Percentiles rank a stretch among this genome's conserved stretches.
Conservation (phyloP, 23 tunicate genomes). For the Corella eumyota region DNA sequence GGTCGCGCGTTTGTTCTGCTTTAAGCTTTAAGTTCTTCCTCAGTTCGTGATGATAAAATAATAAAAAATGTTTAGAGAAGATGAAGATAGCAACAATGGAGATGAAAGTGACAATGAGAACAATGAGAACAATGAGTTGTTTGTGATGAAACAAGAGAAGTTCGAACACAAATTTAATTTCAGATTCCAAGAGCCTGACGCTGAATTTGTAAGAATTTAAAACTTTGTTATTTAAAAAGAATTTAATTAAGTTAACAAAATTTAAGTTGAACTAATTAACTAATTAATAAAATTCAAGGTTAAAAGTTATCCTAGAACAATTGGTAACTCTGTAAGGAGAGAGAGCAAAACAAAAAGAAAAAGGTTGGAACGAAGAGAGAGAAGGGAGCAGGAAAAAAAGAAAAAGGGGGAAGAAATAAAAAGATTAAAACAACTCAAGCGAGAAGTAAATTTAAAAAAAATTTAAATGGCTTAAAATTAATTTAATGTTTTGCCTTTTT, state of each 20-base stretch:
- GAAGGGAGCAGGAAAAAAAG: slow-evolving; percentile 47
- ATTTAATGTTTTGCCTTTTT: too few species aligned
- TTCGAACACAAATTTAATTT: slow-evolving; percentile 71
- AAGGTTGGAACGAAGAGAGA: slow-evolving; percentile 25
- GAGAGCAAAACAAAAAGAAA: slow-evolving; percentile 46
- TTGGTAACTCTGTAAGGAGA: slow-evolving; percentile 55
- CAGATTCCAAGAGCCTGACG: slow-evolving; percentile 62
- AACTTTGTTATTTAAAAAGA: too few species aligned
- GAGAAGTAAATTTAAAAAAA: slow-evolving; percentile 57
- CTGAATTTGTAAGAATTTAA: slow-evolving; percentile 67
- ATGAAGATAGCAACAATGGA: too few species aligned
- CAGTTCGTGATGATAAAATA: too few species aligned
- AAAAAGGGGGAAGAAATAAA: slow-evolving; percentile 74
- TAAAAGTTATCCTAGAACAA: slow-evolving; percentile 71
- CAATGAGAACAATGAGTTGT: slow-evolving; percentile 40
- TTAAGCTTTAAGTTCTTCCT: too few species aligned
- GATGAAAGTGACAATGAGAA: slow-evolving; percentile 7
- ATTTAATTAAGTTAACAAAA: too few species aligned
- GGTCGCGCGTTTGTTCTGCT: too few species aligned
- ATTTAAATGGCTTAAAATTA: too few species aligned
- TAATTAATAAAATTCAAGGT: too few species aligned
- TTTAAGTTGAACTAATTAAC: too few species aligned
- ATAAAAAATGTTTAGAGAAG: too few species aligned
- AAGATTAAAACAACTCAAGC: slow-evolving; percentile 46
- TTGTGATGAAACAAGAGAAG: slow-evolving; percentile 42